Conservation (phyloP, 2,113 vertebrate species). For the Tursiops truncatus region DNA sequence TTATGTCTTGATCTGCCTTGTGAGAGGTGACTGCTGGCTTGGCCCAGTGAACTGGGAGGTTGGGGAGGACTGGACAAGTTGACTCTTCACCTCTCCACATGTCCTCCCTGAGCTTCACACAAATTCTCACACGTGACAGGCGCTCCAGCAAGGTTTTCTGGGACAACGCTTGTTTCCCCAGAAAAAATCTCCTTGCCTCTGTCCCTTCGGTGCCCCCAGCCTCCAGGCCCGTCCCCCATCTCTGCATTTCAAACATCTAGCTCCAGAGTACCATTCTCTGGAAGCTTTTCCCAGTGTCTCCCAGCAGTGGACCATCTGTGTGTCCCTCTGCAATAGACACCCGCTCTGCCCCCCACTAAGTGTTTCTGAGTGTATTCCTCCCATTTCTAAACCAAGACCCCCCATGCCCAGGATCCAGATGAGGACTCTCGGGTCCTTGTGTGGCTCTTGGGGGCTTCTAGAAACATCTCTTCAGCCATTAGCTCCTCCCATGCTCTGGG, state of each 20-base stretch:
- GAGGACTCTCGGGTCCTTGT: neutral
- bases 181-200: neutral
- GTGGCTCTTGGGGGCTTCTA: too few species aligned
- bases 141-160: neutral
- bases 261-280: neutral
- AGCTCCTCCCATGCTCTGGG: neutral
- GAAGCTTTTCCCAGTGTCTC: neutral
- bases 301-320: too few species aligned
- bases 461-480: neutral
- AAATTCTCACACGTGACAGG: fast-evolving
- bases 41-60: neutral
- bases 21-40: neutral
- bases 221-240: neutral
- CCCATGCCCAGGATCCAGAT: too few species aligned
- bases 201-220: neutral
- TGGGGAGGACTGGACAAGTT: neutral
- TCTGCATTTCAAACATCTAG: neutral
- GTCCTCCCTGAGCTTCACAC: fast-evolving
- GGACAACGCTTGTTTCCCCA: neutral
- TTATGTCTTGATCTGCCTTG: neutral
- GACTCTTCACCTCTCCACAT: neutral
- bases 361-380: neutral
- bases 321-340: too few species aligned
- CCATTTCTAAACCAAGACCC: neutral
- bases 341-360: too few species aligned